Evolutionary conservation across 1,140 invertebrate species (phyloP).

Genomic region (Lasaia peninsularis): DNA sequence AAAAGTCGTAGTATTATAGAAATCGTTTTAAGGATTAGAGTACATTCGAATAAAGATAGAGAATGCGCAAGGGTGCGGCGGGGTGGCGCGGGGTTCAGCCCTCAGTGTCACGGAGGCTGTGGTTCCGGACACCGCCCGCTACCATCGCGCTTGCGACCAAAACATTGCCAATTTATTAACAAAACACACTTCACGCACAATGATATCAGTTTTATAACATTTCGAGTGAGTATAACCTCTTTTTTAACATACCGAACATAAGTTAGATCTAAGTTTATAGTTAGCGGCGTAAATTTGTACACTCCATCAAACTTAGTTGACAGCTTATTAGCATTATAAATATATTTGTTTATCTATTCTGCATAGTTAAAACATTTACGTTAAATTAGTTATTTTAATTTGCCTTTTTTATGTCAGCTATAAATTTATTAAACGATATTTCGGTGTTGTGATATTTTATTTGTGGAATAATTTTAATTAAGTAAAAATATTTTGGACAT

Average conservation of each 20-base stretch:
- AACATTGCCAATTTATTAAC: conserved; percentile 24
- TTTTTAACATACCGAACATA: not conserved
- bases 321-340: not conserved
- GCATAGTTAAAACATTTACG: not conserved
- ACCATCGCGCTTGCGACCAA: conserved; percentile 33
- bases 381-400: not conserved
- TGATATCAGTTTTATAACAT: not conserved
- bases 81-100: conserved; percentile 33
- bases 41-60: conserved; percentile 64
- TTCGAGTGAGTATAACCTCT: not conserved
- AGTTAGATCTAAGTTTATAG: not conserved
- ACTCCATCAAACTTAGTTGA: conserved; percentile 3
- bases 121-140: conserved; percentile 47
- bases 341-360: not conserved
- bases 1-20: conserved; percentile 17
- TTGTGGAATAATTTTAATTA: too few relatives aligned
- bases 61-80: conserved; percentile 40
- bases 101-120: conserved; percentile 71
- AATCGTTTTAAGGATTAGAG: conserved; percentile 47
- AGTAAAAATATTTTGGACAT: too few relatives aligned
- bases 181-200: not conserved
- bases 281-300: conserved; percentile 1
- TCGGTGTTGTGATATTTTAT: too few relatives aligned
- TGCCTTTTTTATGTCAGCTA: too few relatives aligned
- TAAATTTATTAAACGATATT: too few relatives aligned